Base-by-base conservation (phyloP, 1,140 invertebrate genomes). In the Ylistrum balloti region DNA sequence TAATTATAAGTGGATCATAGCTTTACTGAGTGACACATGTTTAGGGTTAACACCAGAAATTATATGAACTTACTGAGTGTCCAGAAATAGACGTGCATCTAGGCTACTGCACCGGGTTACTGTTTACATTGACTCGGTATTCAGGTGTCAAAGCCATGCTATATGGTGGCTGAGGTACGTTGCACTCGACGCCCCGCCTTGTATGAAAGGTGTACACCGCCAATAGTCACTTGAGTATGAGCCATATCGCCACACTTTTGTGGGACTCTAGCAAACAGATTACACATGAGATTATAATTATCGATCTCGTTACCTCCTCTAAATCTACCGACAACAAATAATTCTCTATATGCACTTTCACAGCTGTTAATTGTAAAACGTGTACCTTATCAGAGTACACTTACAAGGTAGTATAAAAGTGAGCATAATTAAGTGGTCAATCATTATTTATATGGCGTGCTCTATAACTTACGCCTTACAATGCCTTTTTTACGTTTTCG, bases 81-180 rank as follows among this genome's bases (percentile, higher is more conserved):
- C 22, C 11, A 74, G 22, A 74, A 74, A 74, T 74, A 74, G 56
- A 74, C 56, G 9, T 74, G 56, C 56, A 74, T 74, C 56, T 74
- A 74, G 56, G 56, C n/a, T 74, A 74, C 56, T 74, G 56, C 56
- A 74, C 56, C 22, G 56, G 56, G 56, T 74, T n/a, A 28, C 56
- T 74, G 56, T 74, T 74, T 74, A 74, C 56, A n/a, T n/a, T 74
- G 22, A 28, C 56, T 74, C 41, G 41, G 41, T 45, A 45, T 45
- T 45, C 56, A 74, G 56, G 56, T 74, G 56, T 74, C 56, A 74
- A 5, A 11, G 22, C 5, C 17, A 17, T 28, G 56, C 28, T 5
- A 74, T 28, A 28, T 74, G 22, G n/a, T 74, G 56, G 22, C 56
- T 28, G 22, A 74, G 56, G 56, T 28, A 74, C 56, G 28, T 74